Evolutionary conservation across 1,140 invertebrate genomes (phyloP).

Genomic region (Cepaea nemoralis): DNA sequence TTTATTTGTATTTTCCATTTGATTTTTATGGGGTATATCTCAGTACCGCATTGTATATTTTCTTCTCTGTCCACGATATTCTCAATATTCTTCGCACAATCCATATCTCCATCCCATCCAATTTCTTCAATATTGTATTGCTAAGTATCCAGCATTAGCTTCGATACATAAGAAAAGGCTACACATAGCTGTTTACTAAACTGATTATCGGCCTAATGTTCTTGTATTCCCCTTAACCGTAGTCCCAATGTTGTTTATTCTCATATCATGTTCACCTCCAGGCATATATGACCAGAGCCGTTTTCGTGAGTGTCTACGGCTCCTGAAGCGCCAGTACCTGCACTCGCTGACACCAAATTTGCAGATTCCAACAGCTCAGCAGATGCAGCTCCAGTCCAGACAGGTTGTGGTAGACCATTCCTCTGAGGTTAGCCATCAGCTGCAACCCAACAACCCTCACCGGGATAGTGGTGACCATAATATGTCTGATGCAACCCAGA

Average conservation of each 20-base stretch:
- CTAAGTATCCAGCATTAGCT: too few species aligned
- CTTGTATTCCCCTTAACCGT: too few species aligned
- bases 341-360: not conserved
- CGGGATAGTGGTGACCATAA: conserved; percentile 23
- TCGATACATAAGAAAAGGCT: too few species aligned
- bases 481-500: not conserved
- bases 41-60: too few species aligned
- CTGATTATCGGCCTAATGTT: not conserved
- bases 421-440: not conserved
- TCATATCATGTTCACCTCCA: conserved; percentile 41
- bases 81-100: too few species aligned
- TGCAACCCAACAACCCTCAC: conserved; percentile 28
- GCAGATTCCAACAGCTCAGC: not conserved
- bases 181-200: not conserved
- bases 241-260: too few species aligned
- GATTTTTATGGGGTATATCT: too few species aligned
- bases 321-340: conserved; percentile 57
- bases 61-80: too few species aligned
- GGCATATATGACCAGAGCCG: conserved; percentile 65
- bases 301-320: conserved; percentile 66
- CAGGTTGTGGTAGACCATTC: not conserved
- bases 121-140: too few species aligned
- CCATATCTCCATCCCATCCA: too few species aligned
- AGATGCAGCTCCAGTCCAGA: not conserved
- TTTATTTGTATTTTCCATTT: too few species aligned